Evolutionary conservation across 2,113 vertebrate genomes (phyloP).

Genomic region (Callopanchax toddi): DNA sequence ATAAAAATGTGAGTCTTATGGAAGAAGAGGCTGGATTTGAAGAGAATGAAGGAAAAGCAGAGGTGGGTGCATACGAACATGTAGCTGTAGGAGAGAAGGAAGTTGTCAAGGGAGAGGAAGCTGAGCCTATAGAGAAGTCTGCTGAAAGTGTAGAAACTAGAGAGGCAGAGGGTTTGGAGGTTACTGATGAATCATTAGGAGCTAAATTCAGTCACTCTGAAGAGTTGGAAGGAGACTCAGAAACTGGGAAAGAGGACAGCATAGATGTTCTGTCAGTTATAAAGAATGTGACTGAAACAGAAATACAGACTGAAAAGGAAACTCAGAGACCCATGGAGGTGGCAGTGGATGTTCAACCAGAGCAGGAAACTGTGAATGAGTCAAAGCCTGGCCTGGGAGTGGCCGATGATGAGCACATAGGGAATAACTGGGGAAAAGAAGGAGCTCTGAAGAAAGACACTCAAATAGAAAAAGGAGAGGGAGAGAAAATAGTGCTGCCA

Average conservation of each 20-base stretch:
- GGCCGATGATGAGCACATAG: constrained; percentile 26
- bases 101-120: constrained; percentile 5
- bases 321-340: constrained; percentile 22
- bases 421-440: background rate
- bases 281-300: constrained; percentile 24
- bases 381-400: constrained; percentile 13
- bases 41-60: constrained; percentile 23
- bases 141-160: constrained; percentile 19
- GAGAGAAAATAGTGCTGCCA: constrained; percentile 1
- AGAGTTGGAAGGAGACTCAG: constrained; percentile 16
- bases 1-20: constrained; percentile 4
- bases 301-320: constrained; percentile 28
- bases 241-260: background rate
- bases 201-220: constrained; percentile 20
- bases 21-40: constrained; percentile 11
- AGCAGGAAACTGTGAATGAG: constrained; percentile 25
- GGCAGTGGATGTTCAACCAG: constrained; percentile 11
- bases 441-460: constrained; percentile 11
- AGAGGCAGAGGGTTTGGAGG: constrained; percentile 21
- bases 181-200: constrained; percentile 24
- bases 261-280: constrained; percentile 21
- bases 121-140: constrained; percentile 17
- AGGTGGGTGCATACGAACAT: constrained; percentile 22
- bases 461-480: constrained; percentile 21
- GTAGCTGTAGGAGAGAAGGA: constrained; percentile 16